Conservation (phyloP, 2,888 invertebrate genomes). For the Xanthia icteritia region DNA sequence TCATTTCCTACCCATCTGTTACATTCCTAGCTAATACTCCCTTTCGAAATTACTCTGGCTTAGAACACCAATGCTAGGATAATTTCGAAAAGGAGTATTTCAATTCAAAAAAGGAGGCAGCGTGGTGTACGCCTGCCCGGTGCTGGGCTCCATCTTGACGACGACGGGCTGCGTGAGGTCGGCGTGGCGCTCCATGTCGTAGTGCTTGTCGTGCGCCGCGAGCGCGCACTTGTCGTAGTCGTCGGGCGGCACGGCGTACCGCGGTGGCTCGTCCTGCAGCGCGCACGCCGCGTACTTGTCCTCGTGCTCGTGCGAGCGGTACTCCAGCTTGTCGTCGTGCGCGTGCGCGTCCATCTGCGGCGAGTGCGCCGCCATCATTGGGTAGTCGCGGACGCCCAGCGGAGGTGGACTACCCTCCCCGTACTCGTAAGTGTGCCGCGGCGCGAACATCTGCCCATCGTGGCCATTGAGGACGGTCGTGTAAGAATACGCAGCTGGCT, state of each 20-base stretch:
- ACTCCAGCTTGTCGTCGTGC: slow-evolving; percentile 88
- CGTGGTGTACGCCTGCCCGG: slow-evolving; percentile 91
- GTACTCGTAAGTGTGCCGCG: slow-evolving; percentile 91
- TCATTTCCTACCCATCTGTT: slow-evolving; percentile 6
- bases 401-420: slow-evolving; percentile 92
- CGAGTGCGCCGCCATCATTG: slow-evolving; percentile 92
- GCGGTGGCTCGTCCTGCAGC: slow-evolving; percentile 87
- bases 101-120: slow-evolving; percentile 95
- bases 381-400: slow-evolving; percentile 91
- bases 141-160: slow-evolving; percentile 90
- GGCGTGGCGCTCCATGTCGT: slow-evolving; percentile 85
- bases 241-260: slow-evolving; percentile 90
- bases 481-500: slow-evolving; percentile 91
- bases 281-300: slow-evolving; percentile 88
- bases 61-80: slow-evolving; percentile 74
- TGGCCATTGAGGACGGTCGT: slow-evolving; percentile 93
- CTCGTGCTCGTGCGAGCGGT: slow-evolving; percentile 85
- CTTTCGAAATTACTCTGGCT: slow-evolving; percentile 87
- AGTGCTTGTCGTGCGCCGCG: slow-evolving; percentile 87
- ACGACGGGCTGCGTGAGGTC: slow-evolving; percentile 86
- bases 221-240: slow-evolving; percentile 91
- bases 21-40: slow-evolving; percentile 80
- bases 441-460: slow-evolving; percentile 93
- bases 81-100: slow-evolving; percentile 91
- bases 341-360: slow-evolving; percentile 90